These are phyloP conservation scores for Trichogramma pretiosum DNA, from an alignment of 1,140 invertebrate species.

Conservation along the genomic window DNA sequence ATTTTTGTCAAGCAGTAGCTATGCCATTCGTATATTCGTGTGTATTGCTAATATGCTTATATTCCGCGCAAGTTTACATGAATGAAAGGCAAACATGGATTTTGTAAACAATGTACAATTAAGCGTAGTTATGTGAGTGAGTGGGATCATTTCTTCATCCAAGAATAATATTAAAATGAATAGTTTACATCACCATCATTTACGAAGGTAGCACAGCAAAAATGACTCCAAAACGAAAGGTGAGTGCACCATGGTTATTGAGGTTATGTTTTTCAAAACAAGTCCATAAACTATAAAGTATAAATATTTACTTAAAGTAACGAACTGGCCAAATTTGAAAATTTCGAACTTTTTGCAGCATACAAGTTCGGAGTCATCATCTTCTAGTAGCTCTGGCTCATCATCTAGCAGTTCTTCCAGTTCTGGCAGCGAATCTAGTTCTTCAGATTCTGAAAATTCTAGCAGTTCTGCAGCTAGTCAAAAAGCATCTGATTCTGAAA, in stretches of 20 bases:
- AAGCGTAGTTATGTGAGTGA: too few species aligned
- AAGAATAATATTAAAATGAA: conserved; percentile 14
- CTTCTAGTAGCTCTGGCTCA: conserved; percentile 56
- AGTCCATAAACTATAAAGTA: neutral
- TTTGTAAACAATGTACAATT: too few species aligned
- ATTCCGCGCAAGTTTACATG: too few species aligned
- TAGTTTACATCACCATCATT: conserved; percentile 1
- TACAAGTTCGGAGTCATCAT: conserved; percentile 55
- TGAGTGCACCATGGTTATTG: conserved; percentile 20
- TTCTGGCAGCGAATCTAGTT: conserved; percentile 58
- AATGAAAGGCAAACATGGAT: too few species aligned
- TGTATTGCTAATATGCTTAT: too few species aligned
- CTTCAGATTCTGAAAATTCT: conserved; percentile 61
- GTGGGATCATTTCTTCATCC: conserved; percentile 10
- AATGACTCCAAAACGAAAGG: conserved; percentile 43
- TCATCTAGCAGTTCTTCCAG: conserved; percentile 52
- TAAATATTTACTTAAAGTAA: neutral
- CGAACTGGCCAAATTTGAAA: too few species aligned
- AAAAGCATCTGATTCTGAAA: conserved; percentile 40
- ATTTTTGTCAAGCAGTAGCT: too few species aligned
- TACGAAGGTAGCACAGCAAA: conserved; percentile 25
- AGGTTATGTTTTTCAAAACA: conserved; percentile 18
- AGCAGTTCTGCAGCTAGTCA: conserved; percentile 48
- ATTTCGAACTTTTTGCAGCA: conserved; percentile 30
- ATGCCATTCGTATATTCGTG: too few species aligned